Conservation (phyloP, 92 coral and sea anemone genomes). For the Bergia puertoricense region DNA sequence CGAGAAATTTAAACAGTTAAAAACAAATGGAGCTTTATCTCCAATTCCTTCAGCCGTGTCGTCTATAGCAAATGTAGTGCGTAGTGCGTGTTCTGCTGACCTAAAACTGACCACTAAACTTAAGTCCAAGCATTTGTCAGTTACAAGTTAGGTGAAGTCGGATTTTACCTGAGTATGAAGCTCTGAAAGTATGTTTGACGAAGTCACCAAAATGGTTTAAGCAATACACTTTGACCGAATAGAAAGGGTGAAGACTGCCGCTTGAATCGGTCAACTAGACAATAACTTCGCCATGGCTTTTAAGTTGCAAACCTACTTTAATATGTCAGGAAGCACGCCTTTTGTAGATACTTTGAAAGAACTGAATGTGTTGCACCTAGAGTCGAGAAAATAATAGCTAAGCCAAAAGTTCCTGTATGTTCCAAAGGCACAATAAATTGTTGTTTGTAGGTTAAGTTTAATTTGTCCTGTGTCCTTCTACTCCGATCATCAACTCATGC, state of each 20-base stretch:
- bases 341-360: slow-evolving; percentile 1
- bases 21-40: no score
- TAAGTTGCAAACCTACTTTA: neutral
- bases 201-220: neutral
- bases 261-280: neutral
- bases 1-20: neutral
- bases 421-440: slow-evolving; percentile 32
- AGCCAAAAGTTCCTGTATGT: slow-evolving; percentile 8
- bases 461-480: neutral
- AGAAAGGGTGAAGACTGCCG: no score
- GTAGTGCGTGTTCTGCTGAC: neutral
- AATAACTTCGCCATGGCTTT: neutral
- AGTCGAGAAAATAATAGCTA: slow-evolving; percentile 4
- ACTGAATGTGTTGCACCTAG: neutral
- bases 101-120: neutral
- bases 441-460: slow-evolving; percentile 13
- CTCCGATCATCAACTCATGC: no score
- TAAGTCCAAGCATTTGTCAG: neutral
- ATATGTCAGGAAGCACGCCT: neutral
- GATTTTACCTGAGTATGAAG: neutral
- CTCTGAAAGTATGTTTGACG: neutral
- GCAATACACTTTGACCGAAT: neutral
- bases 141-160: neutral
- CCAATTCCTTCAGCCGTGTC: neutral
- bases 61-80: neutral